Conservation (phyloP, 2,888 invertebrate species). For the Rotaria socialis region DNA sequence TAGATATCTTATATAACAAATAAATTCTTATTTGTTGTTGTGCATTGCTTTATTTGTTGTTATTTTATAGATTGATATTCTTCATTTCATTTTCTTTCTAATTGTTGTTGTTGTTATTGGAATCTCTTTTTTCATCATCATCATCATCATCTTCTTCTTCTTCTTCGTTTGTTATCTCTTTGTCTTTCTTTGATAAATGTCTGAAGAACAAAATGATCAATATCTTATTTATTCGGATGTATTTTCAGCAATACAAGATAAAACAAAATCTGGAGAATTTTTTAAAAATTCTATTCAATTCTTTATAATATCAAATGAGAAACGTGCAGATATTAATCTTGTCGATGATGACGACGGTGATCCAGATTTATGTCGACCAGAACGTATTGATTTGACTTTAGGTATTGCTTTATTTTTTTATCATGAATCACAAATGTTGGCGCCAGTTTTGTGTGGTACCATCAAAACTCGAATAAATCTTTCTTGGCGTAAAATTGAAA, state of each 20-base stretch:
- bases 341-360: neutral
- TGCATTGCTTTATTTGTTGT: slow-evolving; percentile 13
- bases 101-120: neutral
- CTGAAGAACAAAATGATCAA: neutral
- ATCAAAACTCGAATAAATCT: too few relatives aligned
- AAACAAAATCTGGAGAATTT: neutral
- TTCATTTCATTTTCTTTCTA: neutral
- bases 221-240: neutral
- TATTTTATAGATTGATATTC: slow-evolving; percentile 21
- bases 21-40: neutral
- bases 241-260: neutral
- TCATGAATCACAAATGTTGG: too few relatives aligned
- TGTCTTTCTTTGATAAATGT: neutral
- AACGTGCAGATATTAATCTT: neutral
- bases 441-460: too few relatives aligned
- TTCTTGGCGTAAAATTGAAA: too few relatives aligned
- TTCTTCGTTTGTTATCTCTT: neutral
- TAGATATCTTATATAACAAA: neutral
- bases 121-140: too few relatives aligned
- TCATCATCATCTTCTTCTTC: neutral
- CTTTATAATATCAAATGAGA: neutral
- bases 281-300: neutral
- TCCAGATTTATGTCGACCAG: neutral
- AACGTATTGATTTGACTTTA: neutral
- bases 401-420: neutral